phyloP scores from a whole-genome alignment of 2,113 vertebrate genomes.

The Gallinago paraguaiae region DNA sequence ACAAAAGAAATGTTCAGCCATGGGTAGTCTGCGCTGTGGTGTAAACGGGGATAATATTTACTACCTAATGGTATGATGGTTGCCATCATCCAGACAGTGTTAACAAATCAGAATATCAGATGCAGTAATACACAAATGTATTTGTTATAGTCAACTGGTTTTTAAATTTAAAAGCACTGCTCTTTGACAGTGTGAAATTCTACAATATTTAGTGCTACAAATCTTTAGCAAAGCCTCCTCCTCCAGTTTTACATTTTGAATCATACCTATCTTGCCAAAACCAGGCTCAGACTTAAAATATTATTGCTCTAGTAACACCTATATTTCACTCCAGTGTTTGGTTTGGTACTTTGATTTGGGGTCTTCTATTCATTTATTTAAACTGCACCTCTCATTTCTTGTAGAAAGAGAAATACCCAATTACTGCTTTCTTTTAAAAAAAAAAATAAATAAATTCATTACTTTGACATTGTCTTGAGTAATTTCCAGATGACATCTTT shows the following conservation, averaged over 20 bases:
- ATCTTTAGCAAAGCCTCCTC: background rate
- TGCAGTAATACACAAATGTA: background rate
- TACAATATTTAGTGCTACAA: background rate
- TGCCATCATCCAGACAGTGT: background rate
- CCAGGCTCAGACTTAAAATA: background rate
- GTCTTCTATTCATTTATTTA: background rate
- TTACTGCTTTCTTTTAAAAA: background rate
- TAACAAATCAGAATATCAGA: background rate
- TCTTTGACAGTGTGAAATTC: background rate
- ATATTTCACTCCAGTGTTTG: background rate
- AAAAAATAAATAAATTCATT: background rate
- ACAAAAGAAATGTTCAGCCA: background rate
- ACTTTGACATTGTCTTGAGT: background rate
- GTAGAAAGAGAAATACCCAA: background rate
- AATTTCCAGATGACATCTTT: background rate
- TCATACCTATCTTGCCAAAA: background rate
- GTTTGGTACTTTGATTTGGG: background rate
- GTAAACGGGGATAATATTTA: background rate
- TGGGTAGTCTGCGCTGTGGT: background rate
- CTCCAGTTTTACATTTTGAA: background rate
- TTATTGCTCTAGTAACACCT: background rate
- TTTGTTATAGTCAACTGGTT: background rate
- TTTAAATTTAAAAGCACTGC: background rate
- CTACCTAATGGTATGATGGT: background rate
- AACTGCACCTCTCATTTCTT: background rate